Conservation (phyloP, 1,140 invertebrate genomes). For the Sipha flava region DNA sequence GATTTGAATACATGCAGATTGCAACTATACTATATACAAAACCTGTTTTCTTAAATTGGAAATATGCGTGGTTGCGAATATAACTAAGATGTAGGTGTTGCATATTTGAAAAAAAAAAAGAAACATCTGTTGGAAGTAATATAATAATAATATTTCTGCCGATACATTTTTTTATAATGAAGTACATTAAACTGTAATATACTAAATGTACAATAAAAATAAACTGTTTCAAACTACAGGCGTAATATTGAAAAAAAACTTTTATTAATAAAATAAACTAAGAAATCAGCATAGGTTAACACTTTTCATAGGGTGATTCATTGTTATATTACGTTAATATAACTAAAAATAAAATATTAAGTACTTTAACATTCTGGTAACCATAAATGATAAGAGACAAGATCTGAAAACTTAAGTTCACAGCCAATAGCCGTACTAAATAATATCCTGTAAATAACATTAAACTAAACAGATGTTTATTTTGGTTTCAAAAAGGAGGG, state of each 20-base stretch:
- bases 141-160: not conserved
- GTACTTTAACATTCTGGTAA: not conserved
- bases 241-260: too few relatives aligned
- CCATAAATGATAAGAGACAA: constrained; percentile 11
- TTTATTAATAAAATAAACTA: not conserved
- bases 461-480: constrained; percentile 26
- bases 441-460: not conserved
- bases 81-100: constrained; percentile 21
- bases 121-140: not conserved
- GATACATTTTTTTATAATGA: not conserved
- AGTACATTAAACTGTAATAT: not conserved
- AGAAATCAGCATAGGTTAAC: not conserved
- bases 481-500: not conserved
- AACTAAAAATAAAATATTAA: not conserved
- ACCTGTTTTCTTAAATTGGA: constrained; percentile 25
- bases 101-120: not conserved
- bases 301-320: not conserved
- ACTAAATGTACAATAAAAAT: not conserved
- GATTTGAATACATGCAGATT: not conserved
- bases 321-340: not conserved
- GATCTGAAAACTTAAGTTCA: not conserved
- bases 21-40: not conserved
- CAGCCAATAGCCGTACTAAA: not conserved
- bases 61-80: constrained; percentile 27
- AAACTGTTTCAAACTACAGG: not conserved